Evolutionary conservation across 1,140 invertebrate genomes (phyloP).

Genomic region (Drosophila aff.): DNA sequence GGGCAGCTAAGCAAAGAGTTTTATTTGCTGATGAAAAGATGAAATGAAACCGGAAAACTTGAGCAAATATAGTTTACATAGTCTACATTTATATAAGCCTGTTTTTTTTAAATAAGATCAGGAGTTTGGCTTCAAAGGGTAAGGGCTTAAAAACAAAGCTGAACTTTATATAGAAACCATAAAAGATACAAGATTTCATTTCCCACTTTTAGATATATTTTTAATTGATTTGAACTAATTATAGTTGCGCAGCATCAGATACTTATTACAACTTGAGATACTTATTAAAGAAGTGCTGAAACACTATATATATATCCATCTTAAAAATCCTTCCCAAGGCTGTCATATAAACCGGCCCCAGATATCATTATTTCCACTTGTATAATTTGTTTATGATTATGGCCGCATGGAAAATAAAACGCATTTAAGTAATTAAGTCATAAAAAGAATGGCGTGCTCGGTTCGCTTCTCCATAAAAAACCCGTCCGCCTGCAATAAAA

Average conservation of each 20-base stretch:
- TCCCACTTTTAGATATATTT: neutral
- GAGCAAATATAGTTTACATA: conserved; percentile 6
- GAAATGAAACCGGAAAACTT: conserved; percentile 7
- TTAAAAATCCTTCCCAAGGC: conserved; percentile 18
- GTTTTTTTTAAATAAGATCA: neutral
- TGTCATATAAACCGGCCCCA: conserved; percentile 41
- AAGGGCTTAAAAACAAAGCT: neutral
- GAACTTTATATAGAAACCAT: neutral
- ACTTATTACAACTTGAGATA: neutral
- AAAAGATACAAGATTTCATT: neutral
- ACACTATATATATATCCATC: neutral
- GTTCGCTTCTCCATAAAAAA: conserved; percentile 61
- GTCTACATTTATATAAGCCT: neutral
- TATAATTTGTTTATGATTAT: conserved; percentile 82
- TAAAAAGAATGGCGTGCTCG: conserved; percentile 72
- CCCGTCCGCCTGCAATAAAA: conserved; percentile 68
- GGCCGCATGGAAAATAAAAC: conserved; percentile 80
- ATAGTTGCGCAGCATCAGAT: neutral
- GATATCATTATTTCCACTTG: conserved; percentile 79
- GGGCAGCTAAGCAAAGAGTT: neutral
- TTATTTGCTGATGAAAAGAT: conserved; percentile 59
- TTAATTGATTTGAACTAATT: neutral
- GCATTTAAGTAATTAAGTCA: conserved; percentile 83
- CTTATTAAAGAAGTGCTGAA: neutral
- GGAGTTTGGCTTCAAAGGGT: neutral